phyloP scores from a whole-genome alignment of 2,888 invertebrate species.

The Camptogramma bilineatum region DNA sequence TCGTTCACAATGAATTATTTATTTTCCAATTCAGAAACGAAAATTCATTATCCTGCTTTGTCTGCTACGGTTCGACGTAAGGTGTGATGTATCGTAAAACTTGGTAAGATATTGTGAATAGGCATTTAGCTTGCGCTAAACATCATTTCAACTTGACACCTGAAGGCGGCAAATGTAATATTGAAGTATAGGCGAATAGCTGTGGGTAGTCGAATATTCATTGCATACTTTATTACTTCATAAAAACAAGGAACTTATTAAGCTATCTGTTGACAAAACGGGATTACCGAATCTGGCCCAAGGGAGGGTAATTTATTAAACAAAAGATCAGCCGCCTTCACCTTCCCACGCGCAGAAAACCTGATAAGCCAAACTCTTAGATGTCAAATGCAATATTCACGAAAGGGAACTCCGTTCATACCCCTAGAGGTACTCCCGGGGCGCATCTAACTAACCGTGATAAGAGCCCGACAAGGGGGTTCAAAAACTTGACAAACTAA shows the following conservation, averaged over 20 bases:
- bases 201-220: too few relatives aligned
- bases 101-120: slow-evolving; percentile 70
- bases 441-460: slow-evolving; percentile 78
- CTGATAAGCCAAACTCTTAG: slow-evolving; percentile 66
- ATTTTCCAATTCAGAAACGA: slow-evolving; percentile 71
- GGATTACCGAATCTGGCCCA: slow-evolving; percentile 26
- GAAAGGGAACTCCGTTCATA: slow-evolving; percentile 69
- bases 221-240: slow-evolving; percentile 28
- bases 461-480: slow-evolving; percentile 69
- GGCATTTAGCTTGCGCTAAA: slow-evolving; percentile 46
- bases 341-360: slow-evolving; percentile 44
- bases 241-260: slow-evolving; percentile 29
- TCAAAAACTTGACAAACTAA: slow-evolving; percentile 69
- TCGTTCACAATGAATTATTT: slow-evolving; percentile 79
- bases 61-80: slow-evolving; percentile 59
- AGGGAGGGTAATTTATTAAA: slow-evolving; percentile 54
- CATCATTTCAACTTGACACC: slow-evolving; percentile 56
- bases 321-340: slow-evolving; percentile 51
- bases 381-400: slow-evolving; percentile 76
- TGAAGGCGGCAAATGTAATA: slow-evolving; percentile 31
- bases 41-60: slow-evolving; percentile 74
- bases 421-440: slow-evolving; percentile 60
- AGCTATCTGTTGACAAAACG: slow-evolving; percentile 26
- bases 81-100: slow-evolving; percentile 54
- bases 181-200: slow-evolving; percentile 48